phyloP scores from a whole-genome alignment of 1,140 invertebrate genomes.

The Bathynomus jamesi region DNA sequence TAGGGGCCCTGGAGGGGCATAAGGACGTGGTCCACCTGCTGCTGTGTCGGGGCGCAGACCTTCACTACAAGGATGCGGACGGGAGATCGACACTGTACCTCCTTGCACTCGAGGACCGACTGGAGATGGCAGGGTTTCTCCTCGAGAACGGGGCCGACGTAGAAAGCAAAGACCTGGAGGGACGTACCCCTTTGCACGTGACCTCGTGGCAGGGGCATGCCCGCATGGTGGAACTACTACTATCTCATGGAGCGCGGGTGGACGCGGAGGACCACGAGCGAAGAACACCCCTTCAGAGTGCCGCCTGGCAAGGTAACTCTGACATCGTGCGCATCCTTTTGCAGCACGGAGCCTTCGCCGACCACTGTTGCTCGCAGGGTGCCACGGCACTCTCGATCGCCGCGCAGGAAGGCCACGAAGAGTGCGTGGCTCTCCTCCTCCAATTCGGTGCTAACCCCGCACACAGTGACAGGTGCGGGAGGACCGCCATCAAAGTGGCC shows the following conservation, averaged over 20 bases:
- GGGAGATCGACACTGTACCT: slow-evolving; percentile 85
- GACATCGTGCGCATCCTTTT: slow-evolving; percentile 73
- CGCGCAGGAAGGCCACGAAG: slow-evolving; percentile 75
- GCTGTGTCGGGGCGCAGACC: slow-evolving; percentile 67
- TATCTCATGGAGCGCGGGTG: slow-evolving; percentile 69
- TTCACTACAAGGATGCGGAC: slow-evolving; percentile 84
- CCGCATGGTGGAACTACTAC: slow-evolving; percentile 78
- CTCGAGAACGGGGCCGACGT: slow-evolving; percentile 71
- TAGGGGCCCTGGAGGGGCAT: slow-evolving; percentile 78
- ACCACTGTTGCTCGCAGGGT: slow-evolving; percentile 83
- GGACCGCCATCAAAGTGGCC: slow-evolving; percentile 66
- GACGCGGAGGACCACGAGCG: slow-evolving; percentile 84
- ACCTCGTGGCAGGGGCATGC: slow-evolving; percentile 87
- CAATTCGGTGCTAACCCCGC: slow-evolving; percentile 82
- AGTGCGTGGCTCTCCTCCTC: slow-evolving; percentile 74
- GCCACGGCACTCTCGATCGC: slow-evolving; percentile 73
- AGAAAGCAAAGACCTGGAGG: slow-evolving; percentile 80
- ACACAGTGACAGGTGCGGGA: slow-evolving; percentile 83
- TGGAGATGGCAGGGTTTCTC: slow-evolving; percentile 73
- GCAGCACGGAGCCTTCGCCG: slow-evolving; percentile 63
- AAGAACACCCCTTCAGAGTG: slow-evolving; percentile 81
- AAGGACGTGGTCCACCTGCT: slow-evolving; percentile 67
- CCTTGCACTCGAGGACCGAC: slow-evolving; percentile 78
- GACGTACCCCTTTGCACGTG: slow-evolving; percentile 82
- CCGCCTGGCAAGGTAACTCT: slow-evolving; percentile 88